Base-by-base conservation (phyloP, 2,113 vertebrate genomes). In the Todiramphus chloris region DNA sequence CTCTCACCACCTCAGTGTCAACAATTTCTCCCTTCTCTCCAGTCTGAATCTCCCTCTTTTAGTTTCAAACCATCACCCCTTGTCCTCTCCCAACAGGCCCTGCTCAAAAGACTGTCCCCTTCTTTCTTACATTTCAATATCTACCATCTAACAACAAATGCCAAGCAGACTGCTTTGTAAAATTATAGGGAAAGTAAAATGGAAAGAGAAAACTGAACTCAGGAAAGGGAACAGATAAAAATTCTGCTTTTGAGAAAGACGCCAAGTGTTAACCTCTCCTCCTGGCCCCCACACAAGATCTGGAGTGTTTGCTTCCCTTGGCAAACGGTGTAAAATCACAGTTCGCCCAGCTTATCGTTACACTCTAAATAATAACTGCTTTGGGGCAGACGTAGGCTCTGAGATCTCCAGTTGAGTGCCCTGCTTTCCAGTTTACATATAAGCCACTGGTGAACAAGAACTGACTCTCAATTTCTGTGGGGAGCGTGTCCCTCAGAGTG, bases 181-280 rank as follows among this genome's bases (percentile, higher is more conserved):
- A 83, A 31, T 0, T n/a, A 88, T 3, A 74, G 37, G 64, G 44
- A 66, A 43, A 25, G 43, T 46, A 39, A 89, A 81, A 81, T 64
- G 86, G 88, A 87, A 87, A 86, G 25, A 73, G 82, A 51, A 93
- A 83, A 55, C 23, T 55, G 63, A 86, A 4, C 68, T 92, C 46
- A 81, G 85, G 79, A 74, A 83, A 90, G 75, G 63, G 72, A 90
- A 13, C 25, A 70, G 93, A 92, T 96, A 67, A 75, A 84, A 90
- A 21, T 33, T 39, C 43, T 77, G 18, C n/a, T 74, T 33, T 35
- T 25, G 70, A 58, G 87, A 87, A 44, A 10, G 25, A 44, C 0
- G 4, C 84, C 91, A 79, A 76, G 87, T 39, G n/a, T 46, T n/a
- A 63, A 83, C 85, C 76, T 33, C 93, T 44, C 74, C 20, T 35